Evolutionary conservation across 2,797 vertebrate species (phyloP), one percentile per base, ranked within the genome.

Genomic region (Sebastolobus altivelis): DNA sequence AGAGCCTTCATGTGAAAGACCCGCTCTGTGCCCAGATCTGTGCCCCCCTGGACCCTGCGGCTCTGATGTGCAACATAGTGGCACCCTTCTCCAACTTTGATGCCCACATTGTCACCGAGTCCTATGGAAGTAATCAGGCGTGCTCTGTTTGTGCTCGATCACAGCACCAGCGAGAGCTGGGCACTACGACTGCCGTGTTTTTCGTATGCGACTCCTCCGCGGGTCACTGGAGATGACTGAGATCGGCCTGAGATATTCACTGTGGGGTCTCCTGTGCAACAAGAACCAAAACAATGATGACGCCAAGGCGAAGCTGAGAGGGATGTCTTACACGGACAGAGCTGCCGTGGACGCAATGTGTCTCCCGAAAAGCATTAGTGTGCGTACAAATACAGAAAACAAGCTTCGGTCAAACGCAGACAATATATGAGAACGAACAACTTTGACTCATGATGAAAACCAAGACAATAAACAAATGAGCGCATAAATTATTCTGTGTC

Each of bases 81-180:
- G 75, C 90, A 79, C 82, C 75, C 84, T 86, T 81, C 86, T 85
- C 88, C 75, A 87, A n/a, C 87, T 88, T 79, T 88, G 88, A 90
- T 92, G 90, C 84, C 75, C 85, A 83, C 86, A 94, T 94, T 94
- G 92, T 92, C 67, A 85, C 76, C 2, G 52, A 73, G 70, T 81
- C 92, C 81, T 89, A 90, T 88, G 81, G 90, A 88, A 69, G 91
- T 93, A 95, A 93, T 95, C 92, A 89, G 72, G 88, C 91, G 8
- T 92, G 81, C 71, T 82, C 75, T 85, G 87, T 94, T 92, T 88
- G 81, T 89, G 87, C 71, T 87, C 69, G 83, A 89, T 84, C 92
- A 88, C 83, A 86, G 88, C 80, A 75, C 62, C 71, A 83, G 81
- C 25, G 16, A 79, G 73, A 65, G 88, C 72, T 18, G 58, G 25